Evolutionary conservation across 2,113 vertebrate genomes (phyloP), one percentile per base, ranked within the genome.

Genomic region (Bagarius yarrelli): DNA sequence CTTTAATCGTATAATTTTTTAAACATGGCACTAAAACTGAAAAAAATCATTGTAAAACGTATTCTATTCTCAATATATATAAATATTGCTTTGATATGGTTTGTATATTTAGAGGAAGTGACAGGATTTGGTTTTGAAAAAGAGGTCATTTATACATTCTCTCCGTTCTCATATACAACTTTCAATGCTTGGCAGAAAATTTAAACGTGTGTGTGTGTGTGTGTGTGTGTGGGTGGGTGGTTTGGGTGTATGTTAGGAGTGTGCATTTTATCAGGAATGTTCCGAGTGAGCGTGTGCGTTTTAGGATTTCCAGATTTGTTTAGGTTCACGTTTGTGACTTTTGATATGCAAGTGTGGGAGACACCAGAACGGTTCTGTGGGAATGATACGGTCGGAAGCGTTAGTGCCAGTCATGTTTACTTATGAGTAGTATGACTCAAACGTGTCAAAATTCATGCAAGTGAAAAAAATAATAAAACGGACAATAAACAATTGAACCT

Each of bases 291-390:
- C 83, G 90, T 91, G 88, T 67, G 91, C 91, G 88, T 92, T 87
- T 92, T 91, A 92, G 90, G 87, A 76, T 88, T 91, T 89, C 92
- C 79, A 86, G 90, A 90, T 86, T 88, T 75, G 84, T 90, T 85
- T 85, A 81, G 88, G 81, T 88, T 89, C 85, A 90, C 77, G 86
- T 92, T 90, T 90, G 91, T 92, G 89, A 87, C 69, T 71, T 71
- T 61, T 91, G 91, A 92, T 92, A 91, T 92, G 91, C 90, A 93
- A 91, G 88, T 83, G 89, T 83, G 15, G 80, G 88, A 87, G 87
- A 84, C 85, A 86, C 56, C 27, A 19, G 40, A 53, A 13, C n/a
- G 16, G 67, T 63, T 71, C 27, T 81, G 81, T 74, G 78, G 47
- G 67, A 11, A 30, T 8, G 34, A 34, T 50, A 56, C 21, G 27